A percentile compares a stretch with the other conserved stretches of the same genome.
Conservation (phyloP, 2,113 vertebrate genomes). For the Cyphotilapia sp. region DNA sequence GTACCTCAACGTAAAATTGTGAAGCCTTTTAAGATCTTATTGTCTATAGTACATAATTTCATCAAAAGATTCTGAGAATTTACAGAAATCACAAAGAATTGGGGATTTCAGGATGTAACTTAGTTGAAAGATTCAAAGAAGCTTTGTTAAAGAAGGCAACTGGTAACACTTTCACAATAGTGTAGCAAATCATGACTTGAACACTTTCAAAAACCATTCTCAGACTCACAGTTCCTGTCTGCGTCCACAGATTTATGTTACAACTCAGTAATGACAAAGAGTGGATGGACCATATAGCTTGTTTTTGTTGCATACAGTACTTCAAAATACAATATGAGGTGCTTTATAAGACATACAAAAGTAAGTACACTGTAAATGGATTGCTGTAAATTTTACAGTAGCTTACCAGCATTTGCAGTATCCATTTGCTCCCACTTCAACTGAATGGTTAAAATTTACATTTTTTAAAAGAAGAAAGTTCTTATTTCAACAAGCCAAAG, state of each 20-base stretch:
- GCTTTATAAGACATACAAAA: neutral
- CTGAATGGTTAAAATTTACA: neutral
- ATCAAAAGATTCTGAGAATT: neutral
- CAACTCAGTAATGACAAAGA: neutral
- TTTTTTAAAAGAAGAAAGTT: neutral
- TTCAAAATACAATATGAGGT: neutral
- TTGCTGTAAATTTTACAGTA: neutral
- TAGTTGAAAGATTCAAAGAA: neutral
- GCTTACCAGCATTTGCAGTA: neutral
- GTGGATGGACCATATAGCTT: neutral
- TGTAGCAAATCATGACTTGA: neutral
- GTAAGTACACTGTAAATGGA: neutral
- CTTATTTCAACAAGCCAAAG: neutral
- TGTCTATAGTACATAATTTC: neutral
- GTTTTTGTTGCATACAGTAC: neutral
- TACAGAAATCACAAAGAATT: neutral
- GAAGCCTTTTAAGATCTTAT: neutral
- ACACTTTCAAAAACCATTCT: neutral
- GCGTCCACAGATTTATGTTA: neutral
- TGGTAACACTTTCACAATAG: neutral
- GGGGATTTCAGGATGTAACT: neutral
- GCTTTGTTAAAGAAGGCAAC: neutral
- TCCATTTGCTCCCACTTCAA: neutral
- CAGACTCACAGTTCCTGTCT: neutral
- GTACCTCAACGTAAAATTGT: neutral